Evolutionary conservation across 2,113 vertebrate genomes (phyloP).

Genomic region (Pelobates fuscus): DNA sequence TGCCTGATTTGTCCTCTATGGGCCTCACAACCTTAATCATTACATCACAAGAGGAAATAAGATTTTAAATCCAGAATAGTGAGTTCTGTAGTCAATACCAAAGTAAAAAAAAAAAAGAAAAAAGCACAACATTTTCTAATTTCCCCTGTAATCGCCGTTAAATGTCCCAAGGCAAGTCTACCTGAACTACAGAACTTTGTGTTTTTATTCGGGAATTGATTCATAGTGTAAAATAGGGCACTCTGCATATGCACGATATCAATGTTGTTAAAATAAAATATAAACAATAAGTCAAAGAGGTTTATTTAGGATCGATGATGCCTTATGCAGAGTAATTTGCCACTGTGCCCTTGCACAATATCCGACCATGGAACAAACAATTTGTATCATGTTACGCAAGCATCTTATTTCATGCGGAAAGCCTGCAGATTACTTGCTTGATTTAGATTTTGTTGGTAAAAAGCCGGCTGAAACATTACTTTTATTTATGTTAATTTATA

Average conservation of each 20-base stretch:
- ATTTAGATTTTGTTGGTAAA: conserved; percentile 72
- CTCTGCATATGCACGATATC: no score
- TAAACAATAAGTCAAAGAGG: not conserved
- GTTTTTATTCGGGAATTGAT: not conserved
- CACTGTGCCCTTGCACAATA: conserved; percentile 64
- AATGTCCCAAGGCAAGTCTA: conserved; percentile 4
- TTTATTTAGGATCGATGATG: conserved; percentile 59
- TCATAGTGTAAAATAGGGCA: not conserved
- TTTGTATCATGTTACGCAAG: conserved; percentile 62
- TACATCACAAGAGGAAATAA: no score
- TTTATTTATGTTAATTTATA: conserved; percentile 81
- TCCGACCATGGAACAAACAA: conserved; percentile 63
- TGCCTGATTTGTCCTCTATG: no score
- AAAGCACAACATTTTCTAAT: no score
- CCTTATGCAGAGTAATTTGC: conserved; percentile 55
- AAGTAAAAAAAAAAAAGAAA: no score
- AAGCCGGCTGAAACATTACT: conserved; percentile 67
- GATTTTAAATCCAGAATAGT: no score
- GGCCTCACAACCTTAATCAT: no score
- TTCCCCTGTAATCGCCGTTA: not conserved
- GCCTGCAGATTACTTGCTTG: conserved; percentile 75
- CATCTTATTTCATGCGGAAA: conserved; percentile 67
- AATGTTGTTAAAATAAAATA: not conserved
- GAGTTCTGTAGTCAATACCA: no score
- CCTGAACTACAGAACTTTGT: not conserved